Conservation (phyloP, 1,140 invertebrate species). For the Musca domestica region DNA sequence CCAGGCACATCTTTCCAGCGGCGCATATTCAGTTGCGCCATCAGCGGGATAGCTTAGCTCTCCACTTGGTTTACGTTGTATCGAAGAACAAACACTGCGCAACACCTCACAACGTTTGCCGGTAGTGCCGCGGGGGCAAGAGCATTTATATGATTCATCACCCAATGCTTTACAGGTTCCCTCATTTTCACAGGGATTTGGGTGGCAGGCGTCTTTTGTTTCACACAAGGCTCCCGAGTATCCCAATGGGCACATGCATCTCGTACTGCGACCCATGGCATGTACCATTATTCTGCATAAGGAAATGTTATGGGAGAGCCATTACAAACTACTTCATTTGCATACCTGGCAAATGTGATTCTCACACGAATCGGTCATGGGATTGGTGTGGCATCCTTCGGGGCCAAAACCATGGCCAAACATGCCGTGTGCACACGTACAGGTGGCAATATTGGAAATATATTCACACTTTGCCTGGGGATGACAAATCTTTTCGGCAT, state of each 20-base stretch:
- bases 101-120: conserved; percentile 35
- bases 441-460: conserved; percentile 64
- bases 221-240: conserved; percentile 55
- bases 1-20: conserved; percentile 76
- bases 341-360: conserved; percentile 35
- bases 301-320: not conserved
- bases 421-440: conserved; percentile 75
- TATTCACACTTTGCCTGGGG: conserved; percentile 75
- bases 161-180: conserved; percentile 63
- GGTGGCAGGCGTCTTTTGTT: conserved; percentile 59
- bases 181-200: conserved; percentile 75
- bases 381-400: conserved; percentile 37
- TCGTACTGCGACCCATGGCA: conserved; percentile 59
- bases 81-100: conserved; percentile 55
- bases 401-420: conserved; percentile 60
- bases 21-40: conserved; percentile 56
- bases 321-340: not conserved
- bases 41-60: conserved; percentile 47
- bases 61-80: conserved; percentile 53
- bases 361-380: conserved; percentile 34
- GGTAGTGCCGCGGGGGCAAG: conserved; percentile 59
- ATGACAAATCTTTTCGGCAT: conserved; percentile 37
- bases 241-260: conserved; percentile 62
- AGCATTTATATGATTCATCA: conserved; percentile 44
- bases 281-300: conserved; percentile 65